Evolutionary conservation across 1,140 invertebrate genomes (phyloP), one percentile per base, ranked within the genome.

Genomic region (Micrasema minimum): DNA sequence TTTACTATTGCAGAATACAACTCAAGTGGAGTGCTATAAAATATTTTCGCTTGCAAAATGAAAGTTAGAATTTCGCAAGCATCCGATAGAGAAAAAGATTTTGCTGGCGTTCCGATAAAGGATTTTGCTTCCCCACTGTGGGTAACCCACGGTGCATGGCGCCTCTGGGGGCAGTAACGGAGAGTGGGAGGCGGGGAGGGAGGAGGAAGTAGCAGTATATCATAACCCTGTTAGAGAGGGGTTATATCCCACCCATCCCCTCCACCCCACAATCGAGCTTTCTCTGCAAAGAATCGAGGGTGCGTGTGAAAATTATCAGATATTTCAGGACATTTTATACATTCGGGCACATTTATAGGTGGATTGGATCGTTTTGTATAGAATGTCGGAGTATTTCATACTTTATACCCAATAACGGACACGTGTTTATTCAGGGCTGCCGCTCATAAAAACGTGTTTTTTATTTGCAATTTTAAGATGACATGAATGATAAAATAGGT

Each of bases 251-350:
- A 12, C 18, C 50, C 50, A 5, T 12, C 18, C 22, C 9, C 50
- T 18, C 50, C 18, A 9, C 50, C 14, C 48, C 20, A 12, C 18
- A 18, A 23, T 22, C 50, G 50, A 22, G 20, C 6, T 22, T 12
- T 11, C 20, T 23, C 50, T 51, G 22, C 18, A 22, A 51, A 22
- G 22, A 22, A 23, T 23, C 26, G n/a, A n/a, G 18, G 50, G 26
- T 51, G 50, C 50, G 50, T 51, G 50, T 51, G 50, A 51, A 51
- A 57, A 57, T 57, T 57, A 57, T 57, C 53, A 57, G 23, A 57
- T 57, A 35, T 57, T 51, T 57, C 20, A n/a, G 23, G 53, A 31
- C 53, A 35, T 35, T 35, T 57, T 35, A 35, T 35, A 37, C 31
- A 35, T 35, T 38, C 18, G 26, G 50, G 26, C 50, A 45, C n/a